phyloP scores from a whole-genome alignment of 2,113 vertebrate genomes.

The Heterocephalus glaber region DNA sequence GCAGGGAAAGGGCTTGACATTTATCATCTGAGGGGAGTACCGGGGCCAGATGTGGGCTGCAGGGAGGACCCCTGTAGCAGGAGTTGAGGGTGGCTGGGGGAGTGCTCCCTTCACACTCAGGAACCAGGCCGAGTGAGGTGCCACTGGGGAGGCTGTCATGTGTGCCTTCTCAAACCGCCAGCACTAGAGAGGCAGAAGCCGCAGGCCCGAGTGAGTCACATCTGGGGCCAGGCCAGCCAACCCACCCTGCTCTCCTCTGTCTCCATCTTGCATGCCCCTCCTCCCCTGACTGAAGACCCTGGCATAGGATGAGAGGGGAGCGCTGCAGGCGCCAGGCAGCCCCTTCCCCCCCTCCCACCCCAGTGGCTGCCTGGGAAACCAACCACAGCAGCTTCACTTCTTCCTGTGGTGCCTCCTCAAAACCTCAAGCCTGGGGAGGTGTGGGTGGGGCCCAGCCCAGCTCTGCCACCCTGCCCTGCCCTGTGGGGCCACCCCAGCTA shows the following conservation, averaged over 20 bases:
- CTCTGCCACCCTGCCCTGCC: not conserved
- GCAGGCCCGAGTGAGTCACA: not conserved
- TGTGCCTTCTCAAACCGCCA: not conserved
- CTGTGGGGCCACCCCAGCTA: not conserved
- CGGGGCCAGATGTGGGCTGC: not conserved
- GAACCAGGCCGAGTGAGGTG: not conserved
- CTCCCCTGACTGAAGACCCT: not conserved
- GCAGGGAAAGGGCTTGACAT: not conserved
- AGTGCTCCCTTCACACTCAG: not conserved
- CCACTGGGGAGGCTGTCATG: not conserved
- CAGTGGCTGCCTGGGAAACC: not conserved
- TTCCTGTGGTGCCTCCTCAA: not conserved
- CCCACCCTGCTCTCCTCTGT: not conserved
- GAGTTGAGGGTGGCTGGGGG: not conserved
- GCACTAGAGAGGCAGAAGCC: not conserved
- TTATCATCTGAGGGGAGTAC: not conserved
- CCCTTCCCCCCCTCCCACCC: not conserved
- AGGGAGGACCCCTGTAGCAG: not conserved
- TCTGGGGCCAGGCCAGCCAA: not conserved
- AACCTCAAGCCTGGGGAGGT: not conserved
- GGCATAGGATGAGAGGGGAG: not conserved
- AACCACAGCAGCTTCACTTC: not conserved
- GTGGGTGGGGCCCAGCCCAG: too few species aligned
- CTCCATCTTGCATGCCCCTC: too few species aligned
- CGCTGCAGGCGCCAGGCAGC: rapidly evolving